Conservation (phyloP, 2,797 vertebrate species). For the Oophaga sylvatica region DNA sequence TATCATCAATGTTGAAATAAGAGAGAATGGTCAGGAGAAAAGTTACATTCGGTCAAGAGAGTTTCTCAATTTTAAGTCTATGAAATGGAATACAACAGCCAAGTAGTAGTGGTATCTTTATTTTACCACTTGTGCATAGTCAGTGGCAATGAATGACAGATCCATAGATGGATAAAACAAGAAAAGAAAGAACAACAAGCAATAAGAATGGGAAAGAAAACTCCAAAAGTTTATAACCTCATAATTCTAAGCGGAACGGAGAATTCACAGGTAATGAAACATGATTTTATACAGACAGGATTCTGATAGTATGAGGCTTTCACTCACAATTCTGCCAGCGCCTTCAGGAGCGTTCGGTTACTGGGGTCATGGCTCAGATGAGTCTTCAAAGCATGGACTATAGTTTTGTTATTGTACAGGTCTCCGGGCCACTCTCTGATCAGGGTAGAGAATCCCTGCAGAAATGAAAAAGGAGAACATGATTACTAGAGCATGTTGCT, state of each 20-base stretch:
- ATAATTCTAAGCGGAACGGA: background rate
- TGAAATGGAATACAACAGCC: background rate
- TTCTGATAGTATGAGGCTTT: background rate
- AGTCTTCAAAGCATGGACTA: constrained; percentile 92
- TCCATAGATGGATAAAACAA: background rate
- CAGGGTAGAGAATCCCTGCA: constrained; percentile 91
- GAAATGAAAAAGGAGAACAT: constrained; percentile 9
- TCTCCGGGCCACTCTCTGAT: constrained; percentile 96
- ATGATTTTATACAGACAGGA: background rate
- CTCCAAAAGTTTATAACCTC: background rate
- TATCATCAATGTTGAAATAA: too few species aligned
- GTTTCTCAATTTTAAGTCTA: background rate
- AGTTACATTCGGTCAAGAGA: too few species aligned
- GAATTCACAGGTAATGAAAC: background rate
- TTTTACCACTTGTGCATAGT: background rate
- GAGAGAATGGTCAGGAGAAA: too few species aligned
- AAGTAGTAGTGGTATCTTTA: background rate
- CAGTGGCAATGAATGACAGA: background rate
- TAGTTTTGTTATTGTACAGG: constrained; percentile 94
- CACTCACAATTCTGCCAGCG: constrained; percentile 93
- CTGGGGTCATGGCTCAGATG: constrained; percentile 90
- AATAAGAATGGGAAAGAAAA: background rate
- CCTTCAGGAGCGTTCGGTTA: constrained; percentile 88
- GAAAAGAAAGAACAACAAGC: background rate
- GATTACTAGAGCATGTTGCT: background rate